Conservation (phyloP, 2,797 vertebrate species). For the Thaleichthys pacificus region DNA sequence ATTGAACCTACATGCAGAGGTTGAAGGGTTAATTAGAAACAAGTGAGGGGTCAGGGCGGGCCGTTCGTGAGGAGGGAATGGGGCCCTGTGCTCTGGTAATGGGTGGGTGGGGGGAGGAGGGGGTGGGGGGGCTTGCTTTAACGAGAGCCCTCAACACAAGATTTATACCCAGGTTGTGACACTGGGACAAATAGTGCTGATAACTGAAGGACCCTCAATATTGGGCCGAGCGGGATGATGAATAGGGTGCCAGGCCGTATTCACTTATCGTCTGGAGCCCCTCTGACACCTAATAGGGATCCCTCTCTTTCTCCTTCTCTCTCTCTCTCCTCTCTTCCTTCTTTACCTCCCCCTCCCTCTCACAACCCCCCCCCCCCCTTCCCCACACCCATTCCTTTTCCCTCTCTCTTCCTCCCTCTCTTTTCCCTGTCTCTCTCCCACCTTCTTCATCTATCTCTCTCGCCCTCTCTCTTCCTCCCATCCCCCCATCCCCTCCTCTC, state of each 20-base stretch:
- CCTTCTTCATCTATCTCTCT: constrained; percentile 16
- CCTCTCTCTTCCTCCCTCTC: background rate
- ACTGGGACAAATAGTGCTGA: constrained; percentile 90
- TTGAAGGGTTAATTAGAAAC: constrained; percentile 98
- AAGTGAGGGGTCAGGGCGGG: constrained; percentile 82
- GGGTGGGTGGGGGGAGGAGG: constrained; percentile 71
- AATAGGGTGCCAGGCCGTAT: constrained; percentile 85
- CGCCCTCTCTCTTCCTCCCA: constrained; percentile 21
- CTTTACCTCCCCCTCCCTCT: constrained; percentile 50
- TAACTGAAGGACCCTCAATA: constrained; percentile 90
- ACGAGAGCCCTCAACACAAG: constrained; percentile 83
- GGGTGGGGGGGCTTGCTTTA: constrained; percentile 48
- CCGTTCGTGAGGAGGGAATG: constrained; percentile 67
- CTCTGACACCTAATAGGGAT: constrained; percentile 77
- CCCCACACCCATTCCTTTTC: constrained; percentile 40
- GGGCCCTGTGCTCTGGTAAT: constrained; percentile 85
- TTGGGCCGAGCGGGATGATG: constrained; percentile 87
- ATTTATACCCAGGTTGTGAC: constrained; percentile 93
- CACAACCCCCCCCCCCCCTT: constrained; percentile 6
- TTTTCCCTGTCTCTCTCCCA: constrained; percentile 33
- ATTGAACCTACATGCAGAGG: constrained; percentile 74
- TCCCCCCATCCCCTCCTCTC: constrained; percentile 77
- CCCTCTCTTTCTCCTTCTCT: constrained; percentile 62
- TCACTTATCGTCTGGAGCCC: constrained; percentile 87
- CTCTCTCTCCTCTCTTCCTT: constrained; percentile 51